These are phyloP conservation scores for Metopolophium dirhodum DNA, from an alignment of 1,140 invertebrate species.

Conservation along the genomic window DNA sequence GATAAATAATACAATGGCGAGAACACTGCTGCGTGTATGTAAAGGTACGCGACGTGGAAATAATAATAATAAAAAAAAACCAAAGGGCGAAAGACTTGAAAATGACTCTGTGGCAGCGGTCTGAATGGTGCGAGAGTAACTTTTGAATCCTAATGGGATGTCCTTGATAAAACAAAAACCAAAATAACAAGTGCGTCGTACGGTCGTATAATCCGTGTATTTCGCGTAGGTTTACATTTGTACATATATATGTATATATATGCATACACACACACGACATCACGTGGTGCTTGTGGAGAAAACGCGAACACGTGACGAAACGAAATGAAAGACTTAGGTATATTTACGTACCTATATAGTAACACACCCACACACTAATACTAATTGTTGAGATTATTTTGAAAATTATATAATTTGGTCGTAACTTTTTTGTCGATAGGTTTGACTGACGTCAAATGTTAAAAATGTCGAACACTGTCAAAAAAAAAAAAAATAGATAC, in stretches of 20 bases:
- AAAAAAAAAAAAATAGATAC: background rate
- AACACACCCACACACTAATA: background rate
- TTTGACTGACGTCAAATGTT: too few relatives aligned
- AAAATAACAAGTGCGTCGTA: constrained; percentile 12
- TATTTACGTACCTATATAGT: background rate
- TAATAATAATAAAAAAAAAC: background rate
- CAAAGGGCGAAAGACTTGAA: background rate
- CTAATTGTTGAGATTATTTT: background rate
- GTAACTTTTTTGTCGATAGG: background rate
- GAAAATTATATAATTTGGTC: background rate
- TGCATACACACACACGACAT: background rate
- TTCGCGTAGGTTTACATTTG: background rate
- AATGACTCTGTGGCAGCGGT: background rate
- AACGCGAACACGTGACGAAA: background rate
- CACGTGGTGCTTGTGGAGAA: background rate
- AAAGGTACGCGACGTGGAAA: background rate
- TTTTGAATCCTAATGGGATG: constrained; percentile 3
- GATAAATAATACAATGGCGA: background rate
- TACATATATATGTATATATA: background rate
- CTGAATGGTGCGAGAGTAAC: background rate
- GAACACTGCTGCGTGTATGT: background rate
- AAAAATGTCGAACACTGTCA: too few relatives aligned
- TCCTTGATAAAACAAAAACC: constrained; percentile 16
- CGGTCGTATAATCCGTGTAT: background rate
- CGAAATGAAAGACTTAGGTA: background rate